These are phyloP conservation scores for Elanus axillaris DNA, from an alignment of 2,113 vertebrate species.

Conservation along the genomic window DNA sequence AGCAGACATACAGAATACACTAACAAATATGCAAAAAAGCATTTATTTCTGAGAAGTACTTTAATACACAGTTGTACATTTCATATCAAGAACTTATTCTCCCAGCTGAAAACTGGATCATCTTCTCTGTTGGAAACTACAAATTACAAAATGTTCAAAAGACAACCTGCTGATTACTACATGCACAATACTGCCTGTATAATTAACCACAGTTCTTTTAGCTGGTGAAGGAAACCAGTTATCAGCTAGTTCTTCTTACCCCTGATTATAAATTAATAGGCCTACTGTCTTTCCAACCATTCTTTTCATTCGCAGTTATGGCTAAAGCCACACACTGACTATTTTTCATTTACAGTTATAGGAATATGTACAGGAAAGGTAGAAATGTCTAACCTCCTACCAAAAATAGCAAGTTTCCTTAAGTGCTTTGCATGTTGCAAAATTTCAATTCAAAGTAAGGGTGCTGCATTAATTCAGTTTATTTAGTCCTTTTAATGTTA, in stretches of 20 bases:
- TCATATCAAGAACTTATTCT: slow-evolving; percentile 31
- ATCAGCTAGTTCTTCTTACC: neutral
- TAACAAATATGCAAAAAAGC: slow-evolving; percentile 36
- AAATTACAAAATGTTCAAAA: slow-evolving; percentile 17
- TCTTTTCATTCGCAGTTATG: neutral
- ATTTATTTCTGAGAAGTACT: slow-evolving; percentile 55
- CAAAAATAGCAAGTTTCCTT: neutral
- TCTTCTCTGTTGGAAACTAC: neutral
- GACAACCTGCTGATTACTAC: neutral
- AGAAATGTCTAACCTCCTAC: neutral
- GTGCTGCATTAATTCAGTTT: neutral
- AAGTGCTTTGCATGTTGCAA: neutral
- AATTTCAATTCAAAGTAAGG: neutral
- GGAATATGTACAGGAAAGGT: neutral
- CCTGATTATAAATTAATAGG: neutral
- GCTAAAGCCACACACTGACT: neutral
- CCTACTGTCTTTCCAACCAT: neutral
- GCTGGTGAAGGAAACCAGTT: neutral
- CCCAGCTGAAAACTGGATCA: neutral
- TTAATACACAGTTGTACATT: slow-evolving; percentile 48
- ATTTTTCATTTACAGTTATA: slow-evolving; percentile 14
- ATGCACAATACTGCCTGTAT: neutral
- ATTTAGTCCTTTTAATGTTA: neutral
- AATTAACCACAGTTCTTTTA: neutral
- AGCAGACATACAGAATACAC: neutral